Base-by-base conservation (phyloP, 2,113 vertebrate species). In the Sciurus niger region DNA sequence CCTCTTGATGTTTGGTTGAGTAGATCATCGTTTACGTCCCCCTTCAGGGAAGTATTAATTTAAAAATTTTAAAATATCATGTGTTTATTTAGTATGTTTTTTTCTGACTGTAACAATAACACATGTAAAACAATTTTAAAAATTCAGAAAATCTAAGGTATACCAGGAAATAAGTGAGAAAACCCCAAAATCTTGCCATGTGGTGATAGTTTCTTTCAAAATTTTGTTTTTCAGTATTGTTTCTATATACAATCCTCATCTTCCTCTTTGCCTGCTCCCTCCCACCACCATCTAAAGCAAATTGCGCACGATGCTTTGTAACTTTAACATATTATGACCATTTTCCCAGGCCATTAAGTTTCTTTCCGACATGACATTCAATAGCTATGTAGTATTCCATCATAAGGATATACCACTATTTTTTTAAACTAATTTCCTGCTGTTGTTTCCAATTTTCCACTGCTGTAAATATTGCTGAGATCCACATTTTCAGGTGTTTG, bases 41-140 rank as follows among this genome's bases (percentile, higher is more conserved):
- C 46, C 46, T 11, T 28, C 60, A 48, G n/a, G 32, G 65, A 80
- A 82, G 18, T 96, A 91, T 67, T 79, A 74, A 20, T 80, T 53
- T 30, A 37, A 95, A 93, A 77, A 40, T 40, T 78, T 58, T 88
- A 63, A 32, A 84, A 63, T 37, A 9, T 58, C 51, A 80, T 82
- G 17, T 83, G 84, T 87, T 82, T 77, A 68, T 70, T 90, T 55
- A 24, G 73, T 84, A 67, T 84, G 20, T 85, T 90, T 87, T 67
- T 67, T 37, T 8, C 17, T 53, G 25, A 73, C 89, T 60, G 72
- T 11, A 67, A 14, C 48, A 89, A 16, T 68, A 70, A 73, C 65
- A 34, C 51, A 14, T 30, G 11, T 70, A 76, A 93, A 93, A 79
- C 43, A 58, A 83, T 16, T 40, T 40, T 34, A 78, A 80, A 83